These are phyloP conservation scores for Maconellicoccus hirsutus DNA, from an alignment of 1,140 invertebrate genomes.

Conservation along the genomic window DNA sequence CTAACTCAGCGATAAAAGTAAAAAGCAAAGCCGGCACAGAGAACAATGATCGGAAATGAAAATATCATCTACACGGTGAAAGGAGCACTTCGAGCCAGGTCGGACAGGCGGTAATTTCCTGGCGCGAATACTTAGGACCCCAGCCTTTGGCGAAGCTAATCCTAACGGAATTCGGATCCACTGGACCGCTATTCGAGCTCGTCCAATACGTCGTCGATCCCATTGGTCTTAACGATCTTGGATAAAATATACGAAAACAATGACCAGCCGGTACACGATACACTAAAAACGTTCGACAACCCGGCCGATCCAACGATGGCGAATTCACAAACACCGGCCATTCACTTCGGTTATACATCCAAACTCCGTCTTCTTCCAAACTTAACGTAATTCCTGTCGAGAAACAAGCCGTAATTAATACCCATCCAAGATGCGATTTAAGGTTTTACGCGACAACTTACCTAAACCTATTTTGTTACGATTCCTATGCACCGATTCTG, in stretches of 20 bases:
- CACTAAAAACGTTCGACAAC: slow-evolving; percentile 52
- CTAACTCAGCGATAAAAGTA: too few species aligned
- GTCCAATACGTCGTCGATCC: slow-evolving; percentile 27
- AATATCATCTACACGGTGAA: slow-evolving; percentile 57
- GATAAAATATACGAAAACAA: slow-evolving; percentile 73
- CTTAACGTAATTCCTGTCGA: slow-evolving; percentile 66
- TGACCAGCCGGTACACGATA: slow-evolving; percentile 68
- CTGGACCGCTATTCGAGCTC: slow-evolving; percentile 45
- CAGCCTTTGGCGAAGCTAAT: slow-evolving; percentile 88
- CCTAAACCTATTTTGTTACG: slow-evolving; percentile 66
- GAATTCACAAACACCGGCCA: slow-evolving; percentile 79
- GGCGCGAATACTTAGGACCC: slow-evolving; percentile 72
- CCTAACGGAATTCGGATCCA: slow-evolving; percentile 67
- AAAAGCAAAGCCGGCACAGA: too few species aligned
- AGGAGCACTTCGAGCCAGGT: slow-evolving; percentile 84
- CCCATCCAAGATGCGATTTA: too few species aligned
- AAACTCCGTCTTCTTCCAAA: slow-evolving; percentile 63
- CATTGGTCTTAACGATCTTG: slow-evolving; percentile 35
- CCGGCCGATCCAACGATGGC: slow-evolving; percentile 59
- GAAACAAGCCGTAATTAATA: too few species aligned
- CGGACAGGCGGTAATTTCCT: slow-evolving; percentile 74
- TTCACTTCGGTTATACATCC: slow-evolving; percentile 77
- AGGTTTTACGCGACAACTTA: slow-evolving; percentile 34
- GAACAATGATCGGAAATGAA: not conserved
- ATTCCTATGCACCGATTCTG: slow-evolving; percentile 41